Evolutionary conservation across 2,113 vertebrate species (phyloP), one percentile per base, ranked within the genome.

Genomic region (Ovibos moschatus): DNA sequence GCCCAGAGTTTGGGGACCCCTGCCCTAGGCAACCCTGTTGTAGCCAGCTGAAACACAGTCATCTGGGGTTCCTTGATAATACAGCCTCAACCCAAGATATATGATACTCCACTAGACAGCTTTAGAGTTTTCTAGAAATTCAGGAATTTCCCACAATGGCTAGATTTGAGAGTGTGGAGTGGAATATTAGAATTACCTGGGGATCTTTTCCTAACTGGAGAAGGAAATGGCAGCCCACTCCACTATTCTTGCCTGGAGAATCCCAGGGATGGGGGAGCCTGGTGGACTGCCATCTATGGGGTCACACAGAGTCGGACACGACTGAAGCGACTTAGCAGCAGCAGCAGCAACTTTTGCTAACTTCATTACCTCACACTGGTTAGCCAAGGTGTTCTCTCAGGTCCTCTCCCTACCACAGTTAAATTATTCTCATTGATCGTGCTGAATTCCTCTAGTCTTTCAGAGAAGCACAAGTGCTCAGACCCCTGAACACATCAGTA

Each of bases 61-160:
- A 33, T 64, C 40, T 91, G 57, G 51, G 27, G 74, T 58, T n/a
- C 4, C 45, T 60, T 89, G 25, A 27, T 64, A 53, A 40, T 40
- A 74, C 45, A 86, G 33, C 51, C 90, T 89, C 5, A 81, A 78
- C 21, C 7, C 36, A 94, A 64, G 25, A 14, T 40, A 33, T 55
- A 4, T 47, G 45, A 45, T 40, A 67, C 7, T 85, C 27, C 67
- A 58, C 28, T 67, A 86, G 60, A 40, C 10, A 79, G 19, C 17
- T 50, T 76, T 89, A 88, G 33, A 85, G 28, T 83, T 33, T 96
- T n/a, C 40, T 50, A 51, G 55, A 92, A 95, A 47, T 84, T 83
- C 2, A 15, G 60, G 27, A 33, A 64, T 53, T 60, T 95, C 71
- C 25, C 5, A 60, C 74, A 53, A 53, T 25, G 21, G 17, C 19